Conservation (phyloP, 2,888 invertebrate species). For the Meteorus cinctellus region DNA sequence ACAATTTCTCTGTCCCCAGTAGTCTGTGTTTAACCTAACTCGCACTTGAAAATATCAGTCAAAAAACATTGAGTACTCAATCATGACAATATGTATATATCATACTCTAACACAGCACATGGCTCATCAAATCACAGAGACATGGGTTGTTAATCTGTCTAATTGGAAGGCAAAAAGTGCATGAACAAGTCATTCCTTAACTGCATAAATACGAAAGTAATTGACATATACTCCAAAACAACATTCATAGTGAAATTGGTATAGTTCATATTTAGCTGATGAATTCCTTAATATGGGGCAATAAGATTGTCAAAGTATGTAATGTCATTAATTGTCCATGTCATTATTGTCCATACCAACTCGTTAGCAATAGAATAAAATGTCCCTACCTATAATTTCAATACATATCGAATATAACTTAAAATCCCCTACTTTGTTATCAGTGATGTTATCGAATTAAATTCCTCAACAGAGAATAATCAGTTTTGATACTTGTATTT, state of each 20-base stretch:
- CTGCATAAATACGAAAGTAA: background rate
- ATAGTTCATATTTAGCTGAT: too few relatives aligned
- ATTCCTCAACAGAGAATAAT: too few relatives aligned
- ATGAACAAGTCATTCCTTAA: background rate
- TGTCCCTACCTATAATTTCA: background rate
- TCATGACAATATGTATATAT: background rate
- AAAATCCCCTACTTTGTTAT: too few relatives aligned
- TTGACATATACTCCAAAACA: too few relatives aligned
- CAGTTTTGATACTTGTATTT: too few relatives aligned
- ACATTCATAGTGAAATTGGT: too few relatives aligned
- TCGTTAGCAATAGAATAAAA: background rate
- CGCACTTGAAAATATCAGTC: background rate
- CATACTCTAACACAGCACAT: background rate
- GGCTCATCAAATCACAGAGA: background rate
- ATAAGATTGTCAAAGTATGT: background rate
- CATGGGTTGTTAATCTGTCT: background rate
- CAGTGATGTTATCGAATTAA: too few relatives aligned
- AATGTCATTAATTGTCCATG: background rate
- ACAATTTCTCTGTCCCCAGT: too few relatives aligned
- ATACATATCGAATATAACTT: background rate
- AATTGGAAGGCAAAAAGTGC: background rate
- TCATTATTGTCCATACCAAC: background rate
- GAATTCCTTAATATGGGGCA: too few relatives aligned
- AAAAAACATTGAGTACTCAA: background rate
- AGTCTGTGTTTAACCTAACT: background rate